Base-by-base conservation (phyloP, 2,888 invertebrate genomes). In the Agonopterix arenella region DNA sequence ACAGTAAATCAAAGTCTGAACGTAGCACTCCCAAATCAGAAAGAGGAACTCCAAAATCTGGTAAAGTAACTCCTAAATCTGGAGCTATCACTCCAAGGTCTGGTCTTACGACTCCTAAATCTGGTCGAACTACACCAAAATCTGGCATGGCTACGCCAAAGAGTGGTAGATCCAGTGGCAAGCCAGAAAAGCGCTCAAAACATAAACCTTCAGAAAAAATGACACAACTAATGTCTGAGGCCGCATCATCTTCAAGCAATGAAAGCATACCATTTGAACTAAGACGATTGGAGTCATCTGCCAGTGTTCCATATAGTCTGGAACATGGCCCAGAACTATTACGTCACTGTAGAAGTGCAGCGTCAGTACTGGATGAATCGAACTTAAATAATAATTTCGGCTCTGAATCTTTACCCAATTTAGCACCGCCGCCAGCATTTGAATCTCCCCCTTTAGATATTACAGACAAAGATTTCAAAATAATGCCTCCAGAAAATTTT, bases 351-450 rank as follows among this genome's bases (percentile, higher is more conserved):
- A 80, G 90, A 66, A 91, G 91, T 68, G 90, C 90, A 47, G 90
- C 90, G 37, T 90, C 90, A 38, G 86, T 91, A 48, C 77, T 90
- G 58, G 90, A 91, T 54, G 92, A 93, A 68, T 80, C 90, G 1
- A 91, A 91, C 54, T 63, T 86, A 50, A 85, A 81, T 58, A 86
- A 80, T 58, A 82, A 78, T 11, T 89, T 89, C 59, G 92, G 92
- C 52, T 93, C 93, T 38, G 94, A 94, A 76, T 94, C 94, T 18
- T 81, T 94, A 71, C 94, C 94, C 8, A 94, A 94, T 76, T 84
- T 94, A 63, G 92, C 92, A 46, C 92, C 93, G 46, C 91, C 92
- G 1, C 88, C 90, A 13, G 91, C 91, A 51, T 92, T 92, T 61
- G 91, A 90, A 52, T 90, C 91, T 4, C 90, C 91, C 9, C 84